phyloP scores from a whole-genome alignment of 2,113 vertebrate genomes.

The Vombatus ursinus region DNA sequence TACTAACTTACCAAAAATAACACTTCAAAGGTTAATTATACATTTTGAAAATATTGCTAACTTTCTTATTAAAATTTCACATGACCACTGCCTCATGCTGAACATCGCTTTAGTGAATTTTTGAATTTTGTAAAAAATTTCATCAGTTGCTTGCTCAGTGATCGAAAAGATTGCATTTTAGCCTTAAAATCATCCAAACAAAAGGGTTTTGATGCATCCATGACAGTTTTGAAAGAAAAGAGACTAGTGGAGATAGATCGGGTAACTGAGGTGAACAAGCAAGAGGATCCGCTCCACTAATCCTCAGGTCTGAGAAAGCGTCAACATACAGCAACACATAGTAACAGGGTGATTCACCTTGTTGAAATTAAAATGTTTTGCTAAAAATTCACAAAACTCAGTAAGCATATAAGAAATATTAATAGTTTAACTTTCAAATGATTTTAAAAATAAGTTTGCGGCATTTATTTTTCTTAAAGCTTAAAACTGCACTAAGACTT shows the following conservation, averaged over 20 bases:
- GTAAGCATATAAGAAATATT: not conserved
- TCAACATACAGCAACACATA: not conserved
- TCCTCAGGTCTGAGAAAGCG: not conserved
- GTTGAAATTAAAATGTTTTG: not conserved
- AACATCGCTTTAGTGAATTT: not conserved
- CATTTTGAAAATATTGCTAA: not conserved
- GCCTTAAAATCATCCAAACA: slow-evolving; percentile 40
- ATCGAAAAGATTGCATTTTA: slow-evolving; percentile 15
- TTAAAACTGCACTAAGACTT: not conserved
- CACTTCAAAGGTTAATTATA: not conserved
- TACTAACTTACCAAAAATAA: not conserved
- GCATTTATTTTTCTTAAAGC: not conserved
- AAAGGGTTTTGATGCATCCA: slow-evolving; percentile 9
- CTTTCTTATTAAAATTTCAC: not conserved
- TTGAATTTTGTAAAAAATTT: not conserved
- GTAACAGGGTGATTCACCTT: not conserved
- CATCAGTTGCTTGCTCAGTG: not conserved
- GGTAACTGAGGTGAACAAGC: not conserved
- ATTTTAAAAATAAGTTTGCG: not conserved
- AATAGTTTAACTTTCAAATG: not conserved
- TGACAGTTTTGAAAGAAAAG: not conserved
- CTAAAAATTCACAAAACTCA: not conserved
- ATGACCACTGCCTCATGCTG: not conserved
- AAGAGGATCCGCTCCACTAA: not conserved
- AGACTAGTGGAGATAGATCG: not conserved